A percentile compares a stretch with the other conserved stretches of the same genome.
Conservation (phyloP, 2,797 vertebrate species). For the Cyprinella venusta region DNA sequence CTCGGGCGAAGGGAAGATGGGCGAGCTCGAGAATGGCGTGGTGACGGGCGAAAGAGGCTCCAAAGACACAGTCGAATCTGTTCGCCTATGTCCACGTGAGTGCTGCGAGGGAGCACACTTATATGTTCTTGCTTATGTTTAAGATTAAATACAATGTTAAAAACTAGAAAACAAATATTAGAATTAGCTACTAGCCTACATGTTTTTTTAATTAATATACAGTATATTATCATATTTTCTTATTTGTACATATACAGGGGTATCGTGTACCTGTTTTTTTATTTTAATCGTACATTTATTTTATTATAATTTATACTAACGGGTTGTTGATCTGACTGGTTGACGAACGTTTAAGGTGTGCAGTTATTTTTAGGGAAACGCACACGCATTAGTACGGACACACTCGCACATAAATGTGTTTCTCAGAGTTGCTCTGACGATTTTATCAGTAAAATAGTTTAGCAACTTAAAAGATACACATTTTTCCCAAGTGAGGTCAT, state of each 20-base stretch:
- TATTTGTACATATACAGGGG: not conserved
- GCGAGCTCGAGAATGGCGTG: conserved; percentile 59
- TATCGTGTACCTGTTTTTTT: not conserved
- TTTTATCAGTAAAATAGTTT: no score
- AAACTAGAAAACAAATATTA: not conserved
- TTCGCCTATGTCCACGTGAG: conserved; percentile 70
- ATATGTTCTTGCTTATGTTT: not conserved
- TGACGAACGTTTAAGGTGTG: no score
- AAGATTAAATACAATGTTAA: not conserved
- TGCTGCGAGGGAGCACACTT: conserved; percentile 64
- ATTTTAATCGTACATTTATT: not conserved
- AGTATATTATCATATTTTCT: not conserved
- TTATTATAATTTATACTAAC: not conserved
- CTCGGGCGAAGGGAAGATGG: conserved; percentile 69
- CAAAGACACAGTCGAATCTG: conserved; percentile 68
- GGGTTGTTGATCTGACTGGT: no score
- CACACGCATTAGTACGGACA: no score
- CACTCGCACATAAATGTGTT: no score
- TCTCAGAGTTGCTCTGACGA: no score
- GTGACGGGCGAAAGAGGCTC: conserved; percentile 69
- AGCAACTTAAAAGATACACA: no score
- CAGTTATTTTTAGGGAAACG: no score
- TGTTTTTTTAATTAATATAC: not conserved
- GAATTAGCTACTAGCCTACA: not conserved
- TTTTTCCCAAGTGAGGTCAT: no score